A percentile compares a stretch with the other conserved stretches of the same genome.
phyloP scores from a whole-genome alignment of 2,888 invertebrate genomes.

The Megastigmus dorsalis region DNA sequence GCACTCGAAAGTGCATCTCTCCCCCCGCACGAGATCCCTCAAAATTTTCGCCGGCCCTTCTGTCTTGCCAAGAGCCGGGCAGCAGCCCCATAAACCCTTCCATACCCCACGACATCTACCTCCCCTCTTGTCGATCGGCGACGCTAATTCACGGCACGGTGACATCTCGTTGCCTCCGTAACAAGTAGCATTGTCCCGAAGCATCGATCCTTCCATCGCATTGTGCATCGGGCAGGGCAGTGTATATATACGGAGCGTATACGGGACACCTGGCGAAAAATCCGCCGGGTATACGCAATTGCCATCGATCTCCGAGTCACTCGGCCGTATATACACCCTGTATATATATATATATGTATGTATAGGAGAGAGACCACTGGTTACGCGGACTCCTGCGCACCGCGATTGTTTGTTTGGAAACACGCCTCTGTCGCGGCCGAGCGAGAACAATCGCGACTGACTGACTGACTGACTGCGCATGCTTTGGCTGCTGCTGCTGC shows the following conservation, averaged over 20 bases:
- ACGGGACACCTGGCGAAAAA: constrained; percentile 67
- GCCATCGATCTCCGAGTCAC: constrained; percentile 51
- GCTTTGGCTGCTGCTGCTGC: not conserved
- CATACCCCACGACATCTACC: constrained; percentile 19
- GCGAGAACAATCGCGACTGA: not conserved
- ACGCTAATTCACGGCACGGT: constrained; percentile 71
- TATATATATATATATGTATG: too few species aligned
- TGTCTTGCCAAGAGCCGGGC: constrained; percentile 39
- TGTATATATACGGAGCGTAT: too few species aligned
- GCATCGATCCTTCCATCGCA: constrained; percentile 59
- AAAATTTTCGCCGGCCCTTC: constrained; percentile 33
- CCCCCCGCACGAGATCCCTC: constrained; percentile 3
- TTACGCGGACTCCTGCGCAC: not conserved
- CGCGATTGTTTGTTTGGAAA: constrained; percentile 66
- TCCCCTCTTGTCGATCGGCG: constrained; percentile 48
- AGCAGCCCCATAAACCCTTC: constrained; percentile 43
- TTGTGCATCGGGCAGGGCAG: not conserved
- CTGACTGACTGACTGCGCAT: not conserved
- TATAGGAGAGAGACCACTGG: too few species aligned
- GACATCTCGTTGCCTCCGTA: constrained; percentile 72
- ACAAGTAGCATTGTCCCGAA: constrained; percentile 71
- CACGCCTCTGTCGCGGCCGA: constrained; percentile 52
- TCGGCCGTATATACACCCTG: constrained; percentile 35
- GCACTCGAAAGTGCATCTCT: constrained; percentile 2
- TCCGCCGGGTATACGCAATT: constrained; percentile 68